Base-by-base conservation (phyloP, 2,113 vertebrate genomes). In the Vireo altiloquus region DNA sequence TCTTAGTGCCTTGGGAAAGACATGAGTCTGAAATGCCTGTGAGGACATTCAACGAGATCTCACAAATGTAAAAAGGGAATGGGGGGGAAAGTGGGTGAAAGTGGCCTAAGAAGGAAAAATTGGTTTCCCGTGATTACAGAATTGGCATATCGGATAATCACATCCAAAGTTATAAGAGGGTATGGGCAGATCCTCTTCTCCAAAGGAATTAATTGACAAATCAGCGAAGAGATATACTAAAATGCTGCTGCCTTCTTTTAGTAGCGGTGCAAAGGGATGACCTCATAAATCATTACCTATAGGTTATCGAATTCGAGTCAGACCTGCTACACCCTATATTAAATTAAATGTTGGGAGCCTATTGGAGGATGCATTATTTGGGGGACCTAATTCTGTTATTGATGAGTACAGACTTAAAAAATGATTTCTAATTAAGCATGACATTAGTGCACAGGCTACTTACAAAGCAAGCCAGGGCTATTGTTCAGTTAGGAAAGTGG, bases 231-330 rank as follows among this genome's bases (percentile, higher is more conserved):
- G 90, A 56, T 76, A 79, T 72, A 89, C 91, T 94, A 82, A 96
- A 97, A 96, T 8, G 50, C 91, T 94, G 94, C 79, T 47, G 20
- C 77, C 90, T 95, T 88, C 92, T 95, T 95, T 91, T 95, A 97
- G 95, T 95, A 92, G 93, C 20, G 12, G 94, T 95, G 97, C 94
- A 90, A 95, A 96, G 78, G 70, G 96, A 92, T 96, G 97, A 94
- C 95, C 97, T 97, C 97, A 96, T 97, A 97, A 97, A 98, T 97
- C 96, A 97, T 96, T 96, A 97, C 91, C 95, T 92, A 95, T 94
- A 57, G 97, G 95, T 96, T 97, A 96, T 97, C 94, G 89, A 92
- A 56, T 96, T 97, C 76, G 47, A 90, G 92, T 75, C 95, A 96
- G 96, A 95, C 65, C 93, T 91, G 92, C 96, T 94, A 86, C 90